These are phyloP conservation scores for Drosophila flavopinicola DNA, from an alignment of 2,888 invertebrate genomes.

Conservation along the genomic window DNA sequence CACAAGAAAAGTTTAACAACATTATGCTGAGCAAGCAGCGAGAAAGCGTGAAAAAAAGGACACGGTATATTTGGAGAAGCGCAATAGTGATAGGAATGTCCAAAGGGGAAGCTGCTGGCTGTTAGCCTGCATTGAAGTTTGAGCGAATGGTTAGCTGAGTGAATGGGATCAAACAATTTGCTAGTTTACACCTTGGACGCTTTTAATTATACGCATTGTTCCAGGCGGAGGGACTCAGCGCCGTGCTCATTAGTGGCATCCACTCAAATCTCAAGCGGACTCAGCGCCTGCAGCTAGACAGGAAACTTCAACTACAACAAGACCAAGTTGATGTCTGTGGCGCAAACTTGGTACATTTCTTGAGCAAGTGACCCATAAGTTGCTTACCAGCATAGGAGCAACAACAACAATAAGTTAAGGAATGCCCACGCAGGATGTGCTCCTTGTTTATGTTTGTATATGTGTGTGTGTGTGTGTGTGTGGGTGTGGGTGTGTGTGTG, in stretches of 20 bases:
- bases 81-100: conserved; percentile 5
- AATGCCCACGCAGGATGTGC: conserved; percentile 41
- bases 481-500: conserved; percentile 1
- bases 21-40: conserved; percentile 69
- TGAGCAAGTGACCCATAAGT: conserved; percentile 71
- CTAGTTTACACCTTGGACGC: conserved; percentile 80
- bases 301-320: conserved; percentile 50
- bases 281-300: conserved; percentile 29
- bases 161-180: conserved; percentile 79
- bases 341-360: conserved; percentile 62
- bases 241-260: conserved; percentile 64
- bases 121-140: conserved; percentile 25
- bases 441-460: conserved; percentile 17
- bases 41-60: conserved; percentile 24
- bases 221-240: conserved; percentile 27
- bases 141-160: conserved; percentile 43
- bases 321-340: conserved; percentile 51
- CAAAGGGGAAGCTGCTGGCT: conserved; percentile 4
- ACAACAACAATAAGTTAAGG: conserved; percentile 24
- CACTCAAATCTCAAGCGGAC: conserved; percentile 18
- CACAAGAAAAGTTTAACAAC: conserved; percentile 66
- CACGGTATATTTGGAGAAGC: conserved; percentile 12
- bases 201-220: conserved; percentile 77
- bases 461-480: conserved; percentile 6
- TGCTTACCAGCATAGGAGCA: conserved; percentile 42